Evolutionary conservation across 1,140 invertebrate genomes (phyloP).

Genomic region (Drosophila orosa): DNA sequence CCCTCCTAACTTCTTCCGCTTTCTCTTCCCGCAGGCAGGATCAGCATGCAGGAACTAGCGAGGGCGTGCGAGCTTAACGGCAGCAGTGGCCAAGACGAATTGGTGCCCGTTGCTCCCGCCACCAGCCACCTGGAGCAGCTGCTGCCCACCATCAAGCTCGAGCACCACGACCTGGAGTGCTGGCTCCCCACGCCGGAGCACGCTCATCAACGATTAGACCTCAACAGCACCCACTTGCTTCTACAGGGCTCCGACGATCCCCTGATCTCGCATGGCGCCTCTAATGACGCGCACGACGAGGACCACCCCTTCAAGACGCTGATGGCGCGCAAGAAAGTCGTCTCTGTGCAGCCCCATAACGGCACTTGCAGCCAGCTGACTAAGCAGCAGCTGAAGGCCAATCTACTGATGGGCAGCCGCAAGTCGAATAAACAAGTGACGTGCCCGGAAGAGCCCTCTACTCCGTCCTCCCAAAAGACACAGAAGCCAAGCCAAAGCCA

Average conservation of each 20-base stretch:
- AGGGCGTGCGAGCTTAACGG: slow-evolving; percentile 31
- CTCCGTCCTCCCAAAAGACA: slow-evolving; percentile 55
- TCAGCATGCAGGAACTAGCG: slow-evolving; percentile 48
- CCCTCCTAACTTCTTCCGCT: not conserved
- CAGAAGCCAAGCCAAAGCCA: slow-evolving; percentile 84
- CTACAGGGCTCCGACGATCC: slow-evolving; percentile 81
- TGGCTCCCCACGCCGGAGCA: slow-evolving; percentile 58
- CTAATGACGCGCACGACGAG: slow-evolving; percentile 68
- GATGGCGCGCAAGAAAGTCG: slow-evolving; percentile 45
- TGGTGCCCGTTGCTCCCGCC: slow-evolving; percentile 14
- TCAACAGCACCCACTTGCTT: slow-evolving; percentile 61
- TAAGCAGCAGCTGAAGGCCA: slow-evolving; percentile 78
- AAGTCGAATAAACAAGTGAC: slow-evolving; percentile 35
- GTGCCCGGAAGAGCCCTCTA: slow-evolving; percentile 5
- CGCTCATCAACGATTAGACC: slow-evolving; percentile 49
- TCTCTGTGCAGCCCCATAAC: slow-evolving; percentile 47
- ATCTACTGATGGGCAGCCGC: slow-evolving; percentile 67
- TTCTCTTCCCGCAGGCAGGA: slow-evolving; percentile 18
- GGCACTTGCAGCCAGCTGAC: slow-evolving; percentile 73
- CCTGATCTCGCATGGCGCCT: slow-evolving; percentile 76
- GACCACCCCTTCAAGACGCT: slow-evolving; percentile 73
- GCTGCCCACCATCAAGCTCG: slow-evolving; percentile 64
- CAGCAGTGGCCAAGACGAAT: slow-evolving; percentile 20
- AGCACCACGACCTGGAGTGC: slow-evolving; percentile 54
- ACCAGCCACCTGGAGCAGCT: slow-evolving; percentile 31